Percentiles rank a stretch among this genome's conserved stretches.
phyloP scores from a whole-genome alignment of 2,113 vertebrate species.

The Orthochromis indermauri region DNA sequence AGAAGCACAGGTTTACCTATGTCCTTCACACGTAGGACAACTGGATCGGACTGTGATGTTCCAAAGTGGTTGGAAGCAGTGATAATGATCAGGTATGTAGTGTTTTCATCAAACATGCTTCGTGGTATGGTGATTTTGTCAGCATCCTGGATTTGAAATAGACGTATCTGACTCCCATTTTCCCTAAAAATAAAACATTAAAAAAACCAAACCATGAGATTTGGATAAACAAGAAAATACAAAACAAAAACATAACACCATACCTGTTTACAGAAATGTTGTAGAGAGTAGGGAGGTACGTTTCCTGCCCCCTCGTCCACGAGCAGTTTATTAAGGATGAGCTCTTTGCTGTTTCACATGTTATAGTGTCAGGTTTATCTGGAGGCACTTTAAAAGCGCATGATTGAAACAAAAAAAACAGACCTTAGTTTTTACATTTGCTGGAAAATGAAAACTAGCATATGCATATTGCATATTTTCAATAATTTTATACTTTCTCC shows the following conservation, averaged over 20 bases:
- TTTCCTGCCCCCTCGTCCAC: conserved; percentile 43
- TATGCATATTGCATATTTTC: too few species aligned
- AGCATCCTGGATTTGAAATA: neutral
- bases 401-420: neutral
- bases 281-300: conserved; percentile 42
- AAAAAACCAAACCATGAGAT: neutral
- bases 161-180: conserved; percentile 5
- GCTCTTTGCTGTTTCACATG: conserved; percentile 37
- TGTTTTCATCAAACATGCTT: conserved; percentile 2
- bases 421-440: neutral
- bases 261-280: conserved; percentile 54
- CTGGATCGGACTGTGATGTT: conserved; percentile 34
- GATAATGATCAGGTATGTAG: conserved; percentile 27
- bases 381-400: conserved; percentile 43
- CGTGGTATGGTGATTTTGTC: conserved; percentile 2
- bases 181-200: conserved; percentile 7
- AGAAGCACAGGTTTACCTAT: conserved; percentile 30
- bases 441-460: neutral
- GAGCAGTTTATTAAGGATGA: conserved; percentile 42
- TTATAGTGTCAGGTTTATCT: conserved; percentile 49
- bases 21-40: conserved; percentile 28
- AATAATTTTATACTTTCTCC: neutral
- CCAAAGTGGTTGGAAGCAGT: conserved; percentile 60
- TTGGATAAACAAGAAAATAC: neutral
- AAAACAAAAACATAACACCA: neutral